Conservation (phyloP, 1,140 invertebrate species). For the Eupeodes corollae region DNA sequence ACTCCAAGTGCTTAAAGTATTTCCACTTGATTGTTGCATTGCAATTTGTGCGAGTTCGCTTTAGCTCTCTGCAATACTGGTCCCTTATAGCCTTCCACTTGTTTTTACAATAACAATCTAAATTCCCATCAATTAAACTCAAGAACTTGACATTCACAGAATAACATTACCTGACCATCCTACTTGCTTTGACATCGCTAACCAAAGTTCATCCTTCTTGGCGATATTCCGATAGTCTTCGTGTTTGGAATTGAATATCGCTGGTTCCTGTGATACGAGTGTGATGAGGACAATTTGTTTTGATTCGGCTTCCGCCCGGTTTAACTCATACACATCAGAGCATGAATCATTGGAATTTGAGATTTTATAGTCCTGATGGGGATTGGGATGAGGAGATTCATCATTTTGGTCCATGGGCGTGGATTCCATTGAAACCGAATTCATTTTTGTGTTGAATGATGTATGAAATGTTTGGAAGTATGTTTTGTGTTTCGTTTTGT, state of each 20-base stretch:
- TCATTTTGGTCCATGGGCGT: no score
- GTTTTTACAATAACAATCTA: constrained; percentile 27
- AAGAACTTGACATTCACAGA: not conserved
- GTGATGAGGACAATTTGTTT: constrained; percentile 28
- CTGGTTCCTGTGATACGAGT: constrained; percentile 27
- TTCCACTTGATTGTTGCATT: constrained; percentile 31
- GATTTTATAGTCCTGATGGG: no score
- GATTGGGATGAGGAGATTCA: no score
- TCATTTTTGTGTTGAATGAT: no score
- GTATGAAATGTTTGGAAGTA: no score
- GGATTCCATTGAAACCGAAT: no score
- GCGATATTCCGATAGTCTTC: constrained; percentile 26
- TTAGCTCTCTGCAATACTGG: constrained; percentile 31
- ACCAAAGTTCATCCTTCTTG: constrained; percentile 28
- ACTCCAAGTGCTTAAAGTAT: constrained; percentile 32
- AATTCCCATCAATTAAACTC: not conserved
- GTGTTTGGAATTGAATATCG: constrained; percentile 31
- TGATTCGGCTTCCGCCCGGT: constrained; percentile 3
- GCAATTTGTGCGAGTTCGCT: constrained; percentile 23
- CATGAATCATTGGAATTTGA: no score
- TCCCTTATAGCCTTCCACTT: constrained; percentile 34
- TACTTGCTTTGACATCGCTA: constrained; percentile 22
- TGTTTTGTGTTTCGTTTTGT: no score
- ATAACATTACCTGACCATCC: constrained; percentile 24
- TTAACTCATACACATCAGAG: no score